Conservation (phyloP, 2,113 vertebrate species). For the Neolamprologus cancellatus region DNA sequence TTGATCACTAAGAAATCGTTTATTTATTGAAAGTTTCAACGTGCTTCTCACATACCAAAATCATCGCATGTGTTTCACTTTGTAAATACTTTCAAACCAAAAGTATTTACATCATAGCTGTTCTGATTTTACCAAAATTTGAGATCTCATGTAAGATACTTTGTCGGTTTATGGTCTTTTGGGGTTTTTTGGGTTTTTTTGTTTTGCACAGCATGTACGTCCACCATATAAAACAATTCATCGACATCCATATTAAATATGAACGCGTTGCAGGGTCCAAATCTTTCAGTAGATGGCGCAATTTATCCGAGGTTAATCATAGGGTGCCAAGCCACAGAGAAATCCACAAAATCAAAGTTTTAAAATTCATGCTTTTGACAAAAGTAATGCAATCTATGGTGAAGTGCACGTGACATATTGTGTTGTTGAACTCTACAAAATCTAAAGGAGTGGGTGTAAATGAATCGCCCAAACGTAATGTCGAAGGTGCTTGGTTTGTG, state of each 20-base stretch:
- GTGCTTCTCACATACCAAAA: background rate
- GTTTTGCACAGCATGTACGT: background rate
- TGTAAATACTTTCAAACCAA: background rate
- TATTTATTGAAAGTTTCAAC: background rate
- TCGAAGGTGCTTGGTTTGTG: background rate
- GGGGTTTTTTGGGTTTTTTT: accelerated
- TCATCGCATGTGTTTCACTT: background rate
- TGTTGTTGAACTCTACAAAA: background rate
- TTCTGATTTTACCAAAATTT: background rate
- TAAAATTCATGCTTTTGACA: background rate
- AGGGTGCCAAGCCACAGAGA: background rate
- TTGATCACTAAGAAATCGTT: background rate
- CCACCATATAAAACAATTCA: background rate
- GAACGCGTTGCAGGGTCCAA: background rate
- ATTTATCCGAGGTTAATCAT: background rate
- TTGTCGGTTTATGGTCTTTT: background rate
- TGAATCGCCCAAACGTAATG: background rate
- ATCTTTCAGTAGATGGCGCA: conserved; percentile 34
- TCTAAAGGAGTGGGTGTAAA: background rate
- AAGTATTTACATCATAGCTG: background rate
- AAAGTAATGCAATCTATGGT: background rate
- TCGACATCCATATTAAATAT: background rate
- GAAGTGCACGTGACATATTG: background rate
- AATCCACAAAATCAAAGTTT: background rate
- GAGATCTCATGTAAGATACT: background rate